A percentile compares a stretch with the other conserved stretches of the same genome.
Conservation (phyloP, 92 coral and sea anemone species). For the Porites cylindrica region DNA sequence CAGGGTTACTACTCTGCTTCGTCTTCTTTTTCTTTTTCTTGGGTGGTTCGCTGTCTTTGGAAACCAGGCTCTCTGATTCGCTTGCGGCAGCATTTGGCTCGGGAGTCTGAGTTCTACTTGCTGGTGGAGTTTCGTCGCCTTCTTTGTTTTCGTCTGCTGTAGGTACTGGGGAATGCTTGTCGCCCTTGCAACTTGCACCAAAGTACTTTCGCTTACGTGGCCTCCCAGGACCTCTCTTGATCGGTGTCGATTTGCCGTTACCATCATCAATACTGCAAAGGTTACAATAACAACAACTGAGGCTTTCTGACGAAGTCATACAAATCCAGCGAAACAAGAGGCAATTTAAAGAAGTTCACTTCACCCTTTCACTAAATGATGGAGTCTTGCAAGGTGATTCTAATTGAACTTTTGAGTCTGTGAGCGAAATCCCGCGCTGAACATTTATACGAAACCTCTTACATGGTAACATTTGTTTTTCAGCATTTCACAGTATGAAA, state of each 20-base stretch:
- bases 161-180: constrained; percentile 71
- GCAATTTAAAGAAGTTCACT: background rate
- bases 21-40: constrained; percentile 81
- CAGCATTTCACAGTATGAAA: no score
- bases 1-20: constrained; percentile 26
- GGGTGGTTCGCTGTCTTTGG: constrained; percentile 70
- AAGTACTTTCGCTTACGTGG: constrained; percentile 96
- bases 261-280: constrained; percentile 62
- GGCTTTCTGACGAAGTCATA: background rate
- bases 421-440: no score
- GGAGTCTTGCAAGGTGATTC: background rate
- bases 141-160: constrained; percentile 47
- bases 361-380: background rate
- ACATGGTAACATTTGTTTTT: no score
- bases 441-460: no score
- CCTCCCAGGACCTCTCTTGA: constrained; percentile 98
- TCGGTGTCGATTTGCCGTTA: constrained; percentile 82
- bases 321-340: background rate
- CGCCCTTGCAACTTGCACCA: constrained; percentile 79
- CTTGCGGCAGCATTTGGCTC: constrained; percentile 67
- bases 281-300: background rate
- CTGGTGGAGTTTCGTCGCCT: constrained; percentile 57
- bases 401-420: no score
- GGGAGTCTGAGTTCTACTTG: constrained; percentile 72
- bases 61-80: constrained; percentile 68